Conservation (phyloP, 2,113 vertebrate genomes). For the cat (Felis catus) region DNA sequence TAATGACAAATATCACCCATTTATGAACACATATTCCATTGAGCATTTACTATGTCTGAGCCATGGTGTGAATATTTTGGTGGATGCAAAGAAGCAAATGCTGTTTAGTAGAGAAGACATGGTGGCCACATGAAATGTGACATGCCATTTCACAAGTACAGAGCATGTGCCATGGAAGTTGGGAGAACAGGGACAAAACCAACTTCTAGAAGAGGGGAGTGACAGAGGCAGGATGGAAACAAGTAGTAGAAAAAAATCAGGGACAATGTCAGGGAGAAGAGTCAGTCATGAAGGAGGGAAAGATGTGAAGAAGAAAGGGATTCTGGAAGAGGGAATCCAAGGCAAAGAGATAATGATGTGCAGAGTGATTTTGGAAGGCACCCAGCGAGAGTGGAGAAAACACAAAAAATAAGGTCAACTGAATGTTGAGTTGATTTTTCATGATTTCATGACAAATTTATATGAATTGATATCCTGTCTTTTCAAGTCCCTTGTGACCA, state of each 20-base stretch:
- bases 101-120: not conserved
- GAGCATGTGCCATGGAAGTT: fast-evolving
- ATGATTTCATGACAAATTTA: not conserved
- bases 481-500: not conserved
- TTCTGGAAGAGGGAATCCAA: not conserved
- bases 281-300: not conserved
- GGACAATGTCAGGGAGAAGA: not conserved
- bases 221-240: not conserved
- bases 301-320: not conserved
- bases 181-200: not conserved
- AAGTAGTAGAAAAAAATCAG: not conserved
- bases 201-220: not conserved
- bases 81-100: not conserved
- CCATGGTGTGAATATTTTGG: not conserved
- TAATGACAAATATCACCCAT: not conserved
- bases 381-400: not conserved
- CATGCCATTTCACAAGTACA: not conserved
- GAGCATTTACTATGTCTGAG: fast-evolving
- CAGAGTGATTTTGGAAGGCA: not conserved
- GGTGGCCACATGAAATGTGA: too few species aligned
- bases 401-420: not conserved
- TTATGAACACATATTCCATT: not conserved
- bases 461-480: not conserved
- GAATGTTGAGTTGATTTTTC: not conserved
- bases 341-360: not conserved